Percentiles rank a stretch among this genome's conserved stretches.
phyloP scores from a whole-genome alignment of 2,113 vertebrate species.

The Dipodomys stephensi region DNA sequence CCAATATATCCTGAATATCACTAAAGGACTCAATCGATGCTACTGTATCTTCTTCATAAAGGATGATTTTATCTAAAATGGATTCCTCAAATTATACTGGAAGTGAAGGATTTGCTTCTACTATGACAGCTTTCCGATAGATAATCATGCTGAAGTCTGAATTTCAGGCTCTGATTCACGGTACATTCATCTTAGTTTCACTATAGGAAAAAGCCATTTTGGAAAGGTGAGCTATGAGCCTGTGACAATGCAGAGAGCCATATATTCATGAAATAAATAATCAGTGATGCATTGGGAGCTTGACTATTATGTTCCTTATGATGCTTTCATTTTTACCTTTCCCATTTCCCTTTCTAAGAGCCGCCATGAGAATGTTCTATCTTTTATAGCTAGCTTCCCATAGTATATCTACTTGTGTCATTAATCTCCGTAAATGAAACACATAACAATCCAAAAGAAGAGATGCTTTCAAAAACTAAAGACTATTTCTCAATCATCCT shows the following conservation, averaged over 20 bases:
- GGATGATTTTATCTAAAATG: conserved; percentile 32
- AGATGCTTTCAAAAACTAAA: not conserved
- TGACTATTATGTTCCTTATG: not conserved
- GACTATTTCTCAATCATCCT: not conserved
- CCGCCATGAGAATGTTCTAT: not conserved
- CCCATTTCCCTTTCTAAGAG: not conserved
- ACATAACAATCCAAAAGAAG: not conserved
- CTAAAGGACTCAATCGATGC: not conserved
- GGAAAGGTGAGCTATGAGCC: not conserved
- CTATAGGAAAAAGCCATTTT: not conserved
- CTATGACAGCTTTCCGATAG: conserved; percentile 23
- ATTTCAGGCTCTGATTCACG: conserved; percentile 41
- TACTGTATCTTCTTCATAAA: conserved; percentile 13
- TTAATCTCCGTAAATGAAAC: conserved; percentile 1
- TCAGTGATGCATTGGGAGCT: not conserved
- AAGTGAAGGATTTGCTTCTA: conserved; percentile 25
- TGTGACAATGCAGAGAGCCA: not conserved
- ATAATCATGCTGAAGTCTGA: not conserved
- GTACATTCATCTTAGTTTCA: conserved; percentile 20
- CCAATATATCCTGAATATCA: conserved; percentile 21
- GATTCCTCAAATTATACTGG: conserved; percentile 16
- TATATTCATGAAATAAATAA: conserved; percentile 11
- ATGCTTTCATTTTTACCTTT: conserved; percentile 32
- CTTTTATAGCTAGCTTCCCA: not conserved
- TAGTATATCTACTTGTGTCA: conserved; percentile 38